Conservation (phyloP, 1,140 invertebrate genomes). For the Xylocopa sonorina region DNA sequence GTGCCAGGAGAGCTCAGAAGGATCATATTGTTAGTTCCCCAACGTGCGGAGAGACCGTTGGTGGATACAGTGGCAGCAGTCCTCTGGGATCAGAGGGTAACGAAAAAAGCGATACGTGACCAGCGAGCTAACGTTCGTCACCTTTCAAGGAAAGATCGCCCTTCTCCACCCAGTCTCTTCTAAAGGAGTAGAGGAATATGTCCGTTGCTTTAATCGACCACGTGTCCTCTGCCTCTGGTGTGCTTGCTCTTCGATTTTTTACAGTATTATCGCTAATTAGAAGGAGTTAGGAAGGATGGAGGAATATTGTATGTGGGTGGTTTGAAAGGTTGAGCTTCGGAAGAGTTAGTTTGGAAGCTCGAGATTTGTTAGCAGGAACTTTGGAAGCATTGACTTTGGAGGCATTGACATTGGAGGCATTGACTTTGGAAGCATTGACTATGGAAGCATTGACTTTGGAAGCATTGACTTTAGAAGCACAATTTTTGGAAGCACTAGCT, state of each 20-base stretch:
- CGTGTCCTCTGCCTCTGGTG: neutral
- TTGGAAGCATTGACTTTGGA: too few relatives aligned
- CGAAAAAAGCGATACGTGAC: slow-evolving; percentile 61
- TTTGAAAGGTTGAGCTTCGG: too few relatives aligned
- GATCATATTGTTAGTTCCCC: slow-evolving; percentile 61
- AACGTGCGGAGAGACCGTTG: slow-evolving; percentile 46
- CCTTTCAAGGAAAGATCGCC: slow-evolving; percentile 49
- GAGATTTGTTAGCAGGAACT: too few relatives aligned
- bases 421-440: too few relatives aligned
- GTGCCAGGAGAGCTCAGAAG: slow-evolving; percentile 13
- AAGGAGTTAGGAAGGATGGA: too few relatives aligned
- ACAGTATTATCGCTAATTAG: slow-evolving; percentile 44
- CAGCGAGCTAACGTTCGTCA: slow-evolving; percentile 38
- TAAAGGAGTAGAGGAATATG: too few relatives aligned
- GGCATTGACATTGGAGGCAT: too few relatives aligned
- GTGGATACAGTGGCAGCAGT: slow-evolving; percentile 56
- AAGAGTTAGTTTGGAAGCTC: too few relatives aligned
- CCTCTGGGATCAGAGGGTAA: neutral
- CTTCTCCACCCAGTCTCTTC: neutral
- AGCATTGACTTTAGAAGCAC: too few relatives aligned
- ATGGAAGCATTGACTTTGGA: too few relatives aligned
- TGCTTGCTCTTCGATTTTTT: slow-evolving; percentile 40
- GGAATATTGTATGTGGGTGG: too few relatives aligned
- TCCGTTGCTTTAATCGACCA: slow-evolving; percentile 25
- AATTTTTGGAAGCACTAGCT: too few relatives aligned